These are phyloP conservation scores for Dendrolimus punctatus DNA, from an alignment of 1,140 invertebrate genomes.

Conservation along the genomic window DNA sequence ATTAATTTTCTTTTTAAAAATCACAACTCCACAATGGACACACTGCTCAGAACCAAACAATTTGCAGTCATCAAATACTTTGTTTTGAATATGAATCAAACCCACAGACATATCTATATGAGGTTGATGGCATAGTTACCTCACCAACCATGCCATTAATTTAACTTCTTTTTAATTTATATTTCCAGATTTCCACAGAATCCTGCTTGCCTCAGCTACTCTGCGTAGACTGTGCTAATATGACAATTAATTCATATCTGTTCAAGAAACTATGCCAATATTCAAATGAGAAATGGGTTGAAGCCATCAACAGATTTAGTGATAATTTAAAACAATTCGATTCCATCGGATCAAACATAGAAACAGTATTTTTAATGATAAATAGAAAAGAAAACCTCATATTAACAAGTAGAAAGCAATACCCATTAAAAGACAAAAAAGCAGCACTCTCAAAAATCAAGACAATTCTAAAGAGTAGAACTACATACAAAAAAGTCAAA, in stretches of 20 bases:
- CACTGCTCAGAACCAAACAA: too few relatives aligned
- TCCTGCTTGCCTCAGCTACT: slow-evolving; percentile 32
- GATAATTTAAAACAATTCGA: slow-evolving; percentile 22
- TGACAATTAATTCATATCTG: slow-evolving; percentile 33
- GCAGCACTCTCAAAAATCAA: slow-evolving; percentile 27
- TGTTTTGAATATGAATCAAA: too few relatives aligned
- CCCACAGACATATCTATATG: too few relatives aligned
- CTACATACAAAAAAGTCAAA: slow-evolving; percentile 23
- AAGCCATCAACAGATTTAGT: slow-evolving; percentile 20
- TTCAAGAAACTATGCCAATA: slow-evolving; percentile 33
- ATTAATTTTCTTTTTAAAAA: too few relatives aligned
- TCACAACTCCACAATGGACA: too few relatives aligned
- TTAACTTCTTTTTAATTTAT: background rate
- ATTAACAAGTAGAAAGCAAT: slow-evolving; percentile 28
- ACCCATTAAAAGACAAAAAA: slow-evolving; percentile 24
- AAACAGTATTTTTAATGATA: slow-evolving; percentile 32
- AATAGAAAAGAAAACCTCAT: slow-evolving; percentile 30
- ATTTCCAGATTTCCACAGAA: slow-evolving; percentile 34
- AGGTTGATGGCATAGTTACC: too few relatives aligned
- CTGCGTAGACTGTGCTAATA: slow-evolving; percentile 33
- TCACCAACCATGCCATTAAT: background rate
- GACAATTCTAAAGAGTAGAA: slow-evolving; percentile 28
- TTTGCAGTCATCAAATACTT: too few relatives aligned
- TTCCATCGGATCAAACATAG: slow-evolving; percentile 14
- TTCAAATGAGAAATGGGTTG: slow-evolving; percentile 33